phyloP scores from a whole-genome alignment of 2,888 invertebrate species.

The Agrochola circellaris region DNA sequence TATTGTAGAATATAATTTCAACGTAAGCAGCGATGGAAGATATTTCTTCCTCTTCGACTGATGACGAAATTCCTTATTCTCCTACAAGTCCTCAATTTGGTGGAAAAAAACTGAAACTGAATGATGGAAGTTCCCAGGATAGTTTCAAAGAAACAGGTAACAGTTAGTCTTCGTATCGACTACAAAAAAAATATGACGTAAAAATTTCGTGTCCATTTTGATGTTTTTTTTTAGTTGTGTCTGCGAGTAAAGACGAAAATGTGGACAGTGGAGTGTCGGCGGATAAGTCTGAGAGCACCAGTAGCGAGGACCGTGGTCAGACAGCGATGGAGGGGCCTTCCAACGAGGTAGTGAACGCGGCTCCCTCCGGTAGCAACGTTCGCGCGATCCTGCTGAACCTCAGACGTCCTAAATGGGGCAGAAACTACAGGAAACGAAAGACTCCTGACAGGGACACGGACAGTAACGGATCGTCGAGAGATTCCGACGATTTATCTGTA shows the following conservation, averaged over 20 bases:
- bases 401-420: slow-evolving; percentile 77
- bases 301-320: slow-evolving; percentile 81
- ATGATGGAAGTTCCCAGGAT: slow-evolving; percentile 87
- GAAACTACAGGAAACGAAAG: slow-evolving; percentile 85
- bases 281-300: slow-evolving; percentile 88
- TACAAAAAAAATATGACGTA: slow-evolving; percentile 71
- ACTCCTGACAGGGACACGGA: slow-evolving; percentile 84
- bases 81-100: slow-evolving; percentile 78
- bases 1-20: slow-evolving; percentile 58
- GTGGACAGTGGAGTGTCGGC: slow-evolving; percentile 87
- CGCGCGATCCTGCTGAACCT: slow-evolving; percentile 82
- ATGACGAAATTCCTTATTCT: slow-evolving; percentile 84
- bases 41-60: slow-evolving; percentile 78
- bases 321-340: slow-evolving; percentile 76
- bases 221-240: slow-evolving; percentile 73
- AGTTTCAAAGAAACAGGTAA: slow-evolving; percentile 83
- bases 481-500: slow-evolving; percentile 84
- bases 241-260: slow-evolving; percentile 82
- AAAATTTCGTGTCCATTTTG: slow-evolving; percentile 73
- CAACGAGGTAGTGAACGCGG: slow-evolving; percentile 81
- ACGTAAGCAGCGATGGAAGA: slow-evolving; percentile 83
- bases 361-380: slow-evolving; percentile 84
- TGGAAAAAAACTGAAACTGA: slow-evolving; percentile 86
- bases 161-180: slow-evolving; percentile 39
- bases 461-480: slow-evolving; percentile 81